phyloP scores from a whole-genome alignment of 2,797 vertebrate genomes.

The Sebastes steindachneri region DNA sequence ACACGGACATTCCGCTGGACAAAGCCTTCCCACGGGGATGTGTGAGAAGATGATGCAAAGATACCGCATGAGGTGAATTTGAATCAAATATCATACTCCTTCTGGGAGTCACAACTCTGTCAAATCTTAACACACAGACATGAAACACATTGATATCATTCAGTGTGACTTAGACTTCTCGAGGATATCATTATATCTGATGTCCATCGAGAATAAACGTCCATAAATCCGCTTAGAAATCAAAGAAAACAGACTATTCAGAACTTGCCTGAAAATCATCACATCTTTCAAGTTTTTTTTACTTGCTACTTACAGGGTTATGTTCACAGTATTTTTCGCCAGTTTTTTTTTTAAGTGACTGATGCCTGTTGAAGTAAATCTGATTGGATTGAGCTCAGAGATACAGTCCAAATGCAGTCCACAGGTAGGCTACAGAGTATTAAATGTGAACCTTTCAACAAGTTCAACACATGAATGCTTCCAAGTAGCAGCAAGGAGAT shows the following conservation, averaged over 20 bases:
- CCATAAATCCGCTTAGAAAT: background rate
- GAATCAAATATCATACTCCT: background rate
- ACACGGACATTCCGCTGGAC: background rate
- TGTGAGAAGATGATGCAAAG: background rate
- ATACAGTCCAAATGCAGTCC: background rate
- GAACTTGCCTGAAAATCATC: background rate
- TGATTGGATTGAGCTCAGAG: background rate
- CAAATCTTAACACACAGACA: background rate
- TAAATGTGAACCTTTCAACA: background rate
- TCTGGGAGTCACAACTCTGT: background rate
- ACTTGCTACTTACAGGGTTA: background rate
- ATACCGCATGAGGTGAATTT: background rate
- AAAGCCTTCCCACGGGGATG: background rate
- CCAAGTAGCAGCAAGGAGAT: background rate
- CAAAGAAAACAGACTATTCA: too few relatives aligned
- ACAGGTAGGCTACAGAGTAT: background rate
- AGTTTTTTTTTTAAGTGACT: background rate
- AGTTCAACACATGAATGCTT: background rate
- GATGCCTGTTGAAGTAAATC: background rate
- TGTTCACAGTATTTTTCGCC: background rate
- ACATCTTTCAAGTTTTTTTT: background rate
- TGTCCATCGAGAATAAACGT: background rate
- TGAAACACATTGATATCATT: too few relatives aligned
- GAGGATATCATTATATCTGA: background rate
- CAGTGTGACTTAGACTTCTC: background rate